Evolutionary conservation across 2,888 invertebrate species (phyloP).

Genomic region (Sarcophaga caerulescens): DNA sequence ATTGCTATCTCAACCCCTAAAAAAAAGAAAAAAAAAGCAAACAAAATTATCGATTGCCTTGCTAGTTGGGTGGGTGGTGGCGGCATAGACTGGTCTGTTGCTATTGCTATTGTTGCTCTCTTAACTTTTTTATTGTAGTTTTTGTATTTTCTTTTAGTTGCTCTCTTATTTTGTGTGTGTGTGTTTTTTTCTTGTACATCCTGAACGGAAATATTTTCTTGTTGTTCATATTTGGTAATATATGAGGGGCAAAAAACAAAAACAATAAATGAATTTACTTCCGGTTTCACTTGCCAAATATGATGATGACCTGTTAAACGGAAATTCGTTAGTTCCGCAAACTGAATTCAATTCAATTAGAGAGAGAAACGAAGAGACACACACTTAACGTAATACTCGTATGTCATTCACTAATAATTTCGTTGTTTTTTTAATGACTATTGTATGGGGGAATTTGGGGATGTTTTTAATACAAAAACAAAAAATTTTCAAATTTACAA

Average conservation of each 20-base stretch:
- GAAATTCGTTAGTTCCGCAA: constrained; percentile 79
- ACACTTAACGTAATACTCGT: neutral
- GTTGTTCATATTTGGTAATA: constrained; percentile 5
- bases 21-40: neutral
- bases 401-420: neutral
- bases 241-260: neutral
- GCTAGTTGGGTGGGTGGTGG: neutral
- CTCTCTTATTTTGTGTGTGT: neutral
- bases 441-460: too few relatives aligned
- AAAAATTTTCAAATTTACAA: neutral
- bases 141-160: constrained; percentile 14
- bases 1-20: neutral
- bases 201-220: constrained; percentile 44
- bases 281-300: constrained; percentile 73
- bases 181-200: constrained; percentile 13
- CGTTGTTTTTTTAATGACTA: neutral
- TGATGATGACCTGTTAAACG: constrained; percentile 76
- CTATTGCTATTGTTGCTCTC: neutral
- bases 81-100: neutral
- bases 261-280: constrained; percentile 72
- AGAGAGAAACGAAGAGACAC: neutral
- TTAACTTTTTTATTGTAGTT: neutral
- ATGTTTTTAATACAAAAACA: neutral
- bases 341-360: constrained; percentile 53
- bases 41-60: constrained; percentile 42